Evolutionary conservation across 2,888 invertebrate species (phyloP).

Genomic region (Argyresthia albistria): DNA sequence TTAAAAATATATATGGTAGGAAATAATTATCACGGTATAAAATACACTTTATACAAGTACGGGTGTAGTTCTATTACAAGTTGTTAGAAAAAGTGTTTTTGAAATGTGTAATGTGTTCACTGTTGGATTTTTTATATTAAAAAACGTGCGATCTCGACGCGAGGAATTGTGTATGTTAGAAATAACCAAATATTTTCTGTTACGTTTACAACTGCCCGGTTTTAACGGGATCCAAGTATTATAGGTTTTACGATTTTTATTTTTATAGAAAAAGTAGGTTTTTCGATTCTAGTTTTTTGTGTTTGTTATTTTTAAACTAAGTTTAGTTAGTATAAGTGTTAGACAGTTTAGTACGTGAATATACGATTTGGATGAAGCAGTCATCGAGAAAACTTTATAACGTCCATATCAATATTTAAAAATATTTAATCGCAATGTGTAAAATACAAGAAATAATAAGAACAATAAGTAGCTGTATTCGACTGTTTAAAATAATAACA

Average conservation of each 20-base stretch:
- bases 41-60: constrained; percentile 49
- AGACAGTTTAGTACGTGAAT: constrained; percentile 32
- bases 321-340: constrained; percentile 34
- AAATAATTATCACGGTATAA: constrained; percentile 36
- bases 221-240: constrained; percentile 67
- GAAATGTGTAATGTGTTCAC: constrained; percentile 60
- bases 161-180: constrained; percentile 34
- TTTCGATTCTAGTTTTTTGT: constrained; percentile 26
- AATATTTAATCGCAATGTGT: constrained; percentile 64
- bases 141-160: constrained; percentile 39
- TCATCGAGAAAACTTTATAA: constrained; percentile 63
- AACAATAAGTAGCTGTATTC: constrained; percentile 67
- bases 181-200: constrained; percentile 50
- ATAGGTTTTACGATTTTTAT: constrained; percentile 43
- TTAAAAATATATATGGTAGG: not conserved
- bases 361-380: constrained; percentile 28
- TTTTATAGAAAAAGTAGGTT: constrained; percentile 16
- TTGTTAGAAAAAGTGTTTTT: constrained; percentile 47
- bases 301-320: not conserved
- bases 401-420: constrained; percentile 70
- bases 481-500: constrained; percentile 26
- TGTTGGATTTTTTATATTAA: constrained; percentile 43
- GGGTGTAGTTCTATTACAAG: constrained; percentile 64
- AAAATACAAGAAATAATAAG: constrained; percentile 44
- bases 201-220: constrained; percentile 43